Evolutionary conservation across 2,888 invertebrate genomes (phyloP).

Genomic region (Amblyjoppa fuscipennis): DNA sequence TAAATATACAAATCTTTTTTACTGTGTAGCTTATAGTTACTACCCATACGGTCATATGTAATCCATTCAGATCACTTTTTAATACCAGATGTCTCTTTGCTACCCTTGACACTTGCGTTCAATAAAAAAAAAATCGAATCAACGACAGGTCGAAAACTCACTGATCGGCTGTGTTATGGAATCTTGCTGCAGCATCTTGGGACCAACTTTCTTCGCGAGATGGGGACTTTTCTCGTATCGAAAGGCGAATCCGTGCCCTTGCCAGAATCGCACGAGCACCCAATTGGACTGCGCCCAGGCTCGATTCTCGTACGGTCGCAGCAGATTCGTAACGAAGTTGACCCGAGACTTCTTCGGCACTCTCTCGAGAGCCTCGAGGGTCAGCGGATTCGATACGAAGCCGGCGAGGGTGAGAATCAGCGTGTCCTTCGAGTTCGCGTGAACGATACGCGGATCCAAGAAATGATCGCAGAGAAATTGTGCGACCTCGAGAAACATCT

Average conservation of each 20-base stretch:
- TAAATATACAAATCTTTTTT: too few relatives aligned
- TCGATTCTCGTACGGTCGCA: constrained; percentile 93
- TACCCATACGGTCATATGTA: too few relatives aligned
- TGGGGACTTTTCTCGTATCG: constrained; percentile 88
- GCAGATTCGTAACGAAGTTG: constrained; percentile 89
- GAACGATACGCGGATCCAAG: constrained; percentile 90
- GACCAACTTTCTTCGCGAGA: constrained; percentile 84
- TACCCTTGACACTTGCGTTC: neutral
- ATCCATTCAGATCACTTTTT: too few relatives aligned
- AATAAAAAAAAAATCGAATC: neutral
- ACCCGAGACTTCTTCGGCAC: constrained; percentile 88
- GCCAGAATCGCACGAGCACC: constrained; percentile 94
- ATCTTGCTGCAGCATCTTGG: constrained; percentile 85
- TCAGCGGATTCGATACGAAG: constrained; percentile 91
- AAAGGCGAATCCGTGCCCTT: constrained; percentile 93
- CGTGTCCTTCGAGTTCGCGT: constrained; percentile 91
- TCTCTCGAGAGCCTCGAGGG: constrained; percentile 90
- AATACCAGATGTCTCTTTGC: too few relatives aligned
- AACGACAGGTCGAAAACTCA: constrained; percentile 69
- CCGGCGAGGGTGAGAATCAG: constrained; percentile 92
- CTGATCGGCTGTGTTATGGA: constrained; percentile 84
- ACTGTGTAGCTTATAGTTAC: too few relatives aligned
- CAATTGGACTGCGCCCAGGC: constrained; percentile 95
- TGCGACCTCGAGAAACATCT: constrained; percentile 88
- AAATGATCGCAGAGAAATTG: constrained; percentile 92